Evolutionary conservation across 2,797 vertebrate species (phyloP).

Genomic region (Periophthalmus magnuspinnatus): DNA sequence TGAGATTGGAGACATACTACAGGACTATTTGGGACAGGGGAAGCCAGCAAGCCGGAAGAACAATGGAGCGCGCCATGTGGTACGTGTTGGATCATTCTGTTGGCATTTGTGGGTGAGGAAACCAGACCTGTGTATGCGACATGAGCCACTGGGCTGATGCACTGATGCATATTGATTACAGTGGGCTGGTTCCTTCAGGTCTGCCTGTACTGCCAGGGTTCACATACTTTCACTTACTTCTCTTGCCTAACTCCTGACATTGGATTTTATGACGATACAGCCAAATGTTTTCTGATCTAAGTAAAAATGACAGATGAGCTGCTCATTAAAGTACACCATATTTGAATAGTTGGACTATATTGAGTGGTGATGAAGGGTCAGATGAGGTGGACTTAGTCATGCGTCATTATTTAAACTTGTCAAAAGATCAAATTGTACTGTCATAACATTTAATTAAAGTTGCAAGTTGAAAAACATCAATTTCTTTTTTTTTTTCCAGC

Average conservation of each 20-base stretch:
- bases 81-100: constrained; percentile 73
- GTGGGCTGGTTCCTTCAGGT: constrained; percentile 49
- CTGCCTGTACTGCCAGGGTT: constrained; percentile 46
- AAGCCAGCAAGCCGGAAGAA: constrained; percentile 69
- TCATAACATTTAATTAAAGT: constrained; percentile 21
- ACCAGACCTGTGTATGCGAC: constrained; percentile 40
- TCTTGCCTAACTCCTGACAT: constrained; percentile 20
- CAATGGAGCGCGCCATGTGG: constrained; percentile 79
- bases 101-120: constrained; percentile 51
- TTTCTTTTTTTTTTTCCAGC: constrained; percentile 45
- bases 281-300: constrained; percentile 15
- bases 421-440: constrained; percentile 10
- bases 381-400: constrained; percentile 26
- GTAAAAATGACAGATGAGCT: constrained; percentile 12
- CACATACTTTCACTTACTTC: constrained; percentile 36
- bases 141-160: constrained; percentile 38
- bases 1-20: constrained; percentile 74
- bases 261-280: constrained; percentile 14
- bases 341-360: constrained; percentile 27
- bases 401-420: constrained; percentile 8
- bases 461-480: not conserved
- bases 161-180: constrained; percentile 58
- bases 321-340: constrained; percentile 25
- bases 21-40: constrained; percentile 73
- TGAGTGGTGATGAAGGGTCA: constrained; percentile 21